Evolutionary conservation across 2,888 invertebrate genomes (phyloP), one percentile per base, ranked within the genome.

Genomic region (Parnassius smintheus): DNA sequence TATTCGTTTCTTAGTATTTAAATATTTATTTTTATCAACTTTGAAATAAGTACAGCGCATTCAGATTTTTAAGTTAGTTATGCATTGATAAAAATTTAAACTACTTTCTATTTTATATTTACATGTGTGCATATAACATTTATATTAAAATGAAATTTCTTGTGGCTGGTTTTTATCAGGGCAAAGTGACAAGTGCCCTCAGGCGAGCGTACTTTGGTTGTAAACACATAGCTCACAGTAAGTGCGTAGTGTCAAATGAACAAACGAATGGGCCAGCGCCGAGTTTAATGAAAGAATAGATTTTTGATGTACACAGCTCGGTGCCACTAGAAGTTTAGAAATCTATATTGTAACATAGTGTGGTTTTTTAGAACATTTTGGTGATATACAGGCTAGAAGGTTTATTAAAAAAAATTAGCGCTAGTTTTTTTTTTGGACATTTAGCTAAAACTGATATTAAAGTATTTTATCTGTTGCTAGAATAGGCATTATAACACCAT

Each of bases 141-240:
- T 9, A 42, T 53, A 58, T 22, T 69, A 66, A 62, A 65, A 62
- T 69, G 61, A 62, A 68, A 18, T 68, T 70, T 69, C 61, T 68
- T 74, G 71, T 73, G 68, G 70, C 75, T 83, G 78, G 70, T 76
- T 35, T 35, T 73, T 74, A 74, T 88, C 91, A 92, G 92, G 92
- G 92, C 81, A 92, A 87, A 88, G 89, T 92, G 87, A 89, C 88
- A 78, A 84, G 82, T 76, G 92, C 92, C 78, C 85, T 92, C 74
- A 87, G 92, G 83, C 85, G 91, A 76, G 91, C 90, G 70, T 92
- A 92, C 86, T 91, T 91, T 85, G 88, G 91, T 91, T 92, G 91
- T 92, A 92, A 92, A 87, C 85, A 83, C 82, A 85, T 89, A 80
- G 92, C 92, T 79, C 91, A 91, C 91, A 92, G 92, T 92, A 92